A percentile compares a stretch with the other conserved stretches of the same genome.
Conservation (phyloP, 2,797 vertebrate species). For the Phyllotis vaccarum region DNA sequence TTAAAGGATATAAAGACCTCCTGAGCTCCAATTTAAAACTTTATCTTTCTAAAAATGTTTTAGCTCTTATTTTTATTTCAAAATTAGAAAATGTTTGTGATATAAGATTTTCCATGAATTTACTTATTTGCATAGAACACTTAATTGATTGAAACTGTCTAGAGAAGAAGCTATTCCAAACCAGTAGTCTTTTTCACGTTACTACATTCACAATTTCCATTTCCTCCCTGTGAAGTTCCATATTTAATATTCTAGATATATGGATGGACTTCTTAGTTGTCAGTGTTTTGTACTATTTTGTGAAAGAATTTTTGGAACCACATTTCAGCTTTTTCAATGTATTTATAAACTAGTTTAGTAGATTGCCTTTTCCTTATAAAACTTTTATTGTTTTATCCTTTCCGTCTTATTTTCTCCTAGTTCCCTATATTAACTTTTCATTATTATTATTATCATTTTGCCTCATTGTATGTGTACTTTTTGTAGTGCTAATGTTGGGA, state of each 20-base stretch:
- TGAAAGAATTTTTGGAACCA: not conserved
- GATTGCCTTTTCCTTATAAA: not conserved
- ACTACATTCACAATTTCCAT: not conserved
- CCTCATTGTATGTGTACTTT: not conserved
- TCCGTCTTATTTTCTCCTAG: not conserved
- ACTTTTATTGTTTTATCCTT: not conserved
- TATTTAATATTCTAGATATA: not conserved
- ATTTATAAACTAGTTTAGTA: not conserved
- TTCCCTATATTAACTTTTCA: not conserved
- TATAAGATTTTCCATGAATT: not conserved
- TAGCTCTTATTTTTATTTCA: not conserved
- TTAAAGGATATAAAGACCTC: not conserved
- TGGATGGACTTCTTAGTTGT: not conserved
- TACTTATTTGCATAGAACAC: not conserved
- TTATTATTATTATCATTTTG: not conserved
- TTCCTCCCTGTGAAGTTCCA: not conserved
- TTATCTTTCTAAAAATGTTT: not conserved
- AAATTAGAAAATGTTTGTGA: not conserved
- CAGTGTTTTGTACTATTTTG: not conserved
- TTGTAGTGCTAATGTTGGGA: not conserved
- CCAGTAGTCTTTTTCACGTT: not conserved
- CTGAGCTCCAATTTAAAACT: not conserved
- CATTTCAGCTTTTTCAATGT: not conserved
- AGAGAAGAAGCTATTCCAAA: not conserved
- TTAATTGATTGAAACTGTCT: not conserved